Percentiles rank a stretch among this genome's conserved stretches.
phyloP scores from a whole-genome alignment of 2,888 invertebrate genomes.

The Cephus runcator region DNA sequence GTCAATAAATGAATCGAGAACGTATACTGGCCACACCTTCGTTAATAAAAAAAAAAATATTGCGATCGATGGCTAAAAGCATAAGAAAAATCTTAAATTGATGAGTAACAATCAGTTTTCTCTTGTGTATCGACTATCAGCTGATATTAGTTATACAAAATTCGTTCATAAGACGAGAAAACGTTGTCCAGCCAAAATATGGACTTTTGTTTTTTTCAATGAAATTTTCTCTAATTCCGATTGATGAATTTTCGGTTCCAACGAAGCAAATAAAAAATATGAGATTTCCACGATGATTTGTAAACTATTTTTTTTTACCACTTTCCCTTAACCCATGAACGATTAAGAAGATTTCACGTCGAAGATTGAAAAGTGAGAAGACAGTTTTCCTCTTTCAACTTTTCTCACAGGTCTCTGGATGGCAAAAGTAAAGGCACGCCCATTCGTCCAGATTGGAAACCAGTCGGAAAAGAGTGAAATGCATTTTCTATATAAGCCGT shows the following conservation, averaged over 20 bases:
- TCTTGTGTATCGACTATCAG: background rate
- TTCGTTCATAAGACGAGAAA: background rate
- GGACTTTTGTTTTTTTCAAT: background rate
- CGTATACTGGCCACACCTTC: background rate
- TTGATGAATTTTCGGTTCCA: background rate
- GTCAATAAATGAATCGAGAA: background rate
- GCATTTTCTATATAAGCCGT: conserved; percentile 24
- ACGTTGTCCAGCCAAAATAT: background rate
- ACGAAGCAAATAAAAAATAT: background rate
- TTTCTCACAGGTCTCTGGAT: background rate
- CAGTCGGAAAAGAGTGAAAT: conserved; percentile 50
- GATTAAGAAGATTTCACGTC: background rate
- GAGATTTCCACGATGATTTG: background rate
- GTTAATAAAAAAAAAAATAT: background rate
- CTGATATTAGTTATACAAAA: background rate
- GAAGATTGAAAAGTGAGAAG: conserved; percentile 39
- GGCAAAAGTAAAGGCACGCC: conserved; percentile 38
- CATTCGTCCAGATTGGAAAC: conserved; percentile 28
- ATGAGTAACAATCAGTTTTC: background rate
- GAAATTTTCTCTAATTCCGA: background rate
- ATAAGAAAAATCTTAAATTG: background rate
- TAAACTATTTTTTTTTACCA: background rate
- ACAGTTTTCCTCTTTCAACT: conserved; percentile 36
- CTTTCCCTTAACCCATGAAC: background rate
- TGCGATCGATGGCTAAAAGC: background rate